phyloP scores from a whole-genome alignment of 2,113 vertebrate genomes.

The Zosterops japonicus region DNA sequence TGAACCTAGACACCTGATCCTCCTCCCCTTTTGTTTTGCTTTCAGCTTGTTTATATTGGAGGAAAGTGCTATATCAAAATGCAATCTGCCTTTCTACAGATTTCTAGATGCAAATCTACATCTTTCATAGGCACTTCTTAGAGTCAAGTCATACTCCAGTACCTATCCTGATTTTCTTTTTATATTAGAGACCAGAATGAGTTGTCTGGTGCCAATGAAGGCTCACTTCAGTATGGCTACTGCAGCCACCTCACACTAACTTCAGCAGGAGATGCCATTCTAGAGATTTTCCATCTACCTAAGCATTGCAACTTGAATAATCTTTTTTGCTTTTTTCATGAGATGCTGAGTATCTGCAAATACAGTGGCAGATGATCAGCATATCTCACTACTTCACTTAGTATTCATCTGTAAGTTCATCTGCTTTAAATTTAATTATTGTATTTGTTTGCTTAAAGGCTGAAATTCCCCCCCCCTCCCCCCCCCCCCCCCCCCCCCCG shows the following conservation, averaged over 20 bases:
- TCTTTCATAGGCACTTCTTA: not conserved
- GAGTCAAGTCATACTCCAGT: not conserved
- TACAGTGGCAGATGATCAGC: not conserved
- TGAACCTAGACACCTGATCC: not conserved
- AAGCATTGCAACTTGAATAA: not conserved
- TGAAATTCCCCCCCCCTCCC: not conserved
- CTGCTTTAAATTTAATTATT: not conserved
- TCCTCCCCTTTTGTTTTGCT: not conserved
- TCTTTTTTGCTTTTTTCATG: not conserved
- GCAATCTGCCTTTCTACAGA: not conserved
- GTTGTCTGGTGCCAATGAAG: not conserved
- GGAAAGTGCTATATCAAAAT: not conserved
- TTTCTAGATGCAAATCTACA: no score
- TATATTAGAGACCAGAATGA: not conserved
- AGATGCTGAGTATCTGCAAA: not conserved
- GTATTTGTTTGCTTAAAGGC: not conserved
- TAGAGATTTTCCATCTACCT: not conserved
- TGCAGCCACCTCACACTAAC: not conserved
- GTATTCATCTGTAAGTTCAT: not conserved
- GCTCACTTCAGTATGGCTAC: not conserved
- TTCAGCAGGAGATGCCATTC: not conserved
- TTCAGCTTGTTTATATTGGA: not conserved
- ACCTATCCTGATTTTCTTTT: not conserved
- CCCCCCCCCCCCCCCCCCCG: not conserved
- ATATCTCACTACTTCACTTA: not conserved